A percentile compares a stretch with the other conserved stretches of the same genome.
phyloP scores from a whole-genome alignment of 2,113 vertebrate species.

The Sardina pilchardus region DNA sequence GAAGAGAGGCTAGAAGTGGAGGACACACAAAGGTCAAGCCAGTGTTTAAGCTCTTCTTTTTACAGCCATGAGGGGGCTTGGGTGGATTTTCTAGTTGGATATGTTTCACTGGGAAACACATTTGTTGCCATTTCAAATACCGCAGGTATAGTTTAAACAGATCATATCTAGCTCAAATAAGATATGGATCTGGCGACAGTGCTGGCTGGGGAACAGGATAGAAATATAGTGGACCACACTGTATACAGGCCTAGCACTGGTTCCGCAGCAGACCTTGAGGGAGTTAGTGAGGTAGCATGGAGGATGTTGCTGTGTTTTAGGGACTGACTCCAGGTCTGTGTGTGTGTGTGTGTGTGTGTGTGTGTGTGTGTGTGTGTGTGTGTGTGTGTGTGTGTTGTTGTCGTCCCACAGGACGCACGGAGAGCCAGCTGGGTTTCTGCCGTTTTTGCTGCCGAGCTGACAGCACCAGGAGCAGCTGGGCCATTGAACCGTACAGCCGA shows the following conservation, averaged over 20 bases:
- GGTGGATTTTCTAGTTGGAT: neutral
- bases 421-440: neutral
- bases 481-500: neutral
- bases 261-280: neutral
- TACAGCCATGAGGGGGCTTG: neutral
- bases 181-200: neutral
- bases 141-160: neutral
- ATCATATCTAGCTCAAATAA: neutral
- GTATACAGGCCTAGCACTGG: neutral
- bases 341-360: neutral
- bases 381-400: neutral
- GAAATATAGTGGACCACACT: neutral
- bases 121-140: neutral
- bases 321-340: neutral
- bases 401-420: neutral
- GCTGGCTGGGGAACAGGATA: neutral
- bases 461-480: constrained; percentile 5
- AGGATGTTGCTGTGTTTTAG: neutral
- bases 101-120: neutral
- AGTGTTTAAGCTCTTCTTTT: neutral
- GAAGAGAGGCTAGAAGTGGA: neutral
- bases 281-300: neutral
- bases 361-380: neutral
- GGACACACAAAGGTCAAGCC: neutral
- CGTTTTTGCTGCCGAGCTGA: neutral